These are phyloP conservation scores for Villa cingulata DNA, from an alignment of 2,888 invertebrate species.

Conservation along the genomic window DNA sequence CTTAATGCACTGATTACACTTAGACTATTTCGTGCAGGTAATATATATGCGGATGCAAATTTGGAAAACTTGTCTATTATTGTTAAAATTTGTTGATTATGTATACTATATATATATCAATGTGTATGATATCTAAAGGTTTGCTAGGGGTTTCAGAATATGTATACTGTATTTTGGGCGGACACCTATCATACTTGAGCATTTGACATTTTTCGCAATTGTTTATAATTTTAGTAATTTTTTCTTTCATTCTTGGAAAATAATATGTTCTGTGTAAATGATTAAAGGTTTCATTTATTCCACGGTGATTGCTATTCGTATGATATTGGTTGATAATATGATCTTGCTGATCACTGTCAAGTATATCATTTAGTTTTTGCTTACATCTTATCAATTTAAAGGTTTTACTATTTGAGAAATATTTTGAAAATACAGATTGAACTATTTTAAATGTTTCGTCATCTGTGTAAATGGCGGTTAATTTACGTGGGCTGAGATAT, in stretches of 20 bases:
- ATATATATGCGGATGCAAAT: neutral
- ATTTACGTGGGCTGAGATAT: conserved; percentile 4
- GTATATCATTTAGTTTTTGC: neutral
- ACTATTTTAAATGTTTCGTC: conserved; percentile 6
- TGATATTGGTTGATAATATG: neutral
- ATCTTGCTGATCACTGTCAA: neutral
- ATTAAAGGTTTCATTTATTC: neutral
- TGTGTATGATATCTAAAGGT: neutral
- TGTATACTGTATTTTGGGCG: neutral
- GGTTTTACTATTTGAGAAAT: conserved; percentile 4
- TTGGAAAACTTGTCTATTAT: neutral
- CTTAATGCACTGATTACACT: neutral
- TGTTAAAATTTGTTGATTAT: neutral
- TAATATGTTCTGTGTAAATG: neutral
- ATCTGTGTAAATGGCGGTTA: conserved; percentile 2
- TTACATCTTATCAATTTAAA: conserved; percentile 4
- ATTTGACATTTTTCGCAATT: neutral
- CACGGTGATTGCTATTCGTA: neutral
- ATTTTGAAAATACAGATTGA: conserved; percentile 4
- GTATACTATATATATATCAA: neutral
- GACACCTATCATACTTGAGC: neutral
- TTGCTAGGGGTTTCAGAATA: neutral
- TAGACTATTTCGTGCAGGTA: neutral
- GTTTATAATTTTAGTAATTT: neutral
- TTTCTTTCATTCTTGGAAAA: neutral